phyloP scores from a whole-genome alignment of 2,113 vertebrate species.

The Tachycineta bicolor region DNA sequence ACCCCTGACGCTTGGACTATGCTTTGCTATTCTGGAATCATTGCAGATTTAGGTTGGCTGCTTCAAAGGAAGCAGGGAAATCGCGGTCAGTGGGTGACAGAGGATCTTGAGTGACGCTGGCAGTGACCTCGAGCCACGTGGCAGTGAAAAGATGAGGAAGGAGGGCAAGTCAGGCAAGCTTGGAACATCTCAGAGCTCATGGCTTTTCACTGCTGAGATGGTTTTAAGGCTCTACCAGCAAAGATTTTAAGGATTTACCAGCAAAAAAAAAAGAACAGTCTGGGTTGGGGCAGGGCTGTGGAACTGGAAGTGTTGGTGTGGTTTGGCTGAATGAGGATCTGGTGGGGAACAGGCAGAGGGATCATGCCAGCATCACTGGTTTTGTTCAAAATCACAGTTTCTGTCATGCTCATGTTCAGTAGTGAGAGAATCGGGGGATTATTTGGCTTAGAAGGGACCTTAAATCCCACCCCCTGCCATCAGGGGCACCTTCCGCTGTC shows the following conservation, averaged over 20 bases:
- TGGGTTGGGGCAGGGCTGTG: background rate
- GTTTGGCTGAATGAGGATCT: background rate
- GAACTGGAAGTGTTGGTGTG: background rate
- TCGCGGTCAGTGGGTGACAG: background rate
- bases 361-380: background rate
- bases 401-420: rapidly evolving
- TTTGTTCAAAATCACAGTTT: background rate
- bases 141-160: background rate
- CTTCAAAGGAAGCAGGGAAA: background rate
- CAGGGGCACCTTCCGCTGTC: background rate
- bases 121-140: background rate
- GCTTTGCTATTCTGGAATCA: background rate
- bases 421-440: background rate
- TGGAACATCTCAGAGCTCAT: too few relatives aligned
- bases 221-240: background rate
- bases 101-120: background rate
- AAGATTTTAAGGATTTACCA: background rate
- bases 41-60: background rate
- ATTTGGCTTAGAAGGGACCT: background rate
- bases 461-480: background rate
- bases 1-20: background rate
- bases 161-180: background rate
- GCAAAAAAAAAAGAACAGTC: background rate
- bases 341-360: background rate
- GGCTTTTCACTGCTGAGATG: background rate